Base-by-base conservation (phyloP, 2,888 invertebrate species). In the Idaea biselata region DNA sequence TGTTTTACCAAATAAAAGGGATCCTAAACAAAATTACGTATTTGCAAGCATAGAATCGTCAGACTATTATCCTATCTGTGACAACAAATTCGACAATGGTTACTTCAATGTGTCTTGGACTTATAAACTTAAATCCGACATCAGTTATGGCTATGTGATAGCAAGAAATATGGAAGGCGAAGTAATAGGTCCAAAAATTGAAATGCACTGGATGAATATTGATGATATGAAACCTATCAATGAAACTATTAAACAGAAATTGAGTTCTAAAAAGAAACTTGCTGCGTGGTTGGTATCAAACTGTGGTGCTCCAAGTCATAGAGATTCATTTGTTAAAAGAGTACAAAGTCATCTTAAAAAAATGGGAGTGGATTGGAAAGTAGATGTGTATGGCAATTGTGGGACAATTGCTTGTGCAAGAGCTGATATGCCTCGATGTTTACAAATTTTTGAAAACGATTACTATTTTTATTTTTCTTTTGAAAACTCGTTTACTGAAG, bases 71-170 rank as follows among this genome's bases (percentile, higher is more conserved):
- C 82, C 83, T 0, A 66, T 79, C 0, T 81, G 80, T 58, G 65
- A 78, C 0, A 63, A 71, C 1, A 69, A 59, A 44, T 77, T 76
- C 4, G 70, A 87, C 31, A 72, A 72, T 6, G 44, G 44, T 44
- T 80, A 72, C 32, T 87, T 86, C 58, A 86, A 86, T 61, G 83
- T 84, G 78, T 84, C 86, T 0, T 86, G 84, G 86, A 83, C 85
- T 0, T 87, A 79, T 60, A 81, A 68, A 64, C 61, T 82, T 1
- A 74, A 82, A 54, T 82, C 85, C 0, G 83, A 86, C 58, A 75
- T 78, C 0, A 72, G 68, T 59, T 83, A 78, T 78, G 82, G 81
- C 1, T 87, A 86, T 58, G 68, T 86, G 6, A 76, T 70, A 0
- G 71, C 86, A 4, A 75, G 73, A 63, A 77, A 86, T 68, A 55